Percentiles rank a stretch among this genome's conserved stretches.
phyloP scores from a whole-genome alignment of 2,113 vertebrate species.

The Pholis gunnellus region DNA sequence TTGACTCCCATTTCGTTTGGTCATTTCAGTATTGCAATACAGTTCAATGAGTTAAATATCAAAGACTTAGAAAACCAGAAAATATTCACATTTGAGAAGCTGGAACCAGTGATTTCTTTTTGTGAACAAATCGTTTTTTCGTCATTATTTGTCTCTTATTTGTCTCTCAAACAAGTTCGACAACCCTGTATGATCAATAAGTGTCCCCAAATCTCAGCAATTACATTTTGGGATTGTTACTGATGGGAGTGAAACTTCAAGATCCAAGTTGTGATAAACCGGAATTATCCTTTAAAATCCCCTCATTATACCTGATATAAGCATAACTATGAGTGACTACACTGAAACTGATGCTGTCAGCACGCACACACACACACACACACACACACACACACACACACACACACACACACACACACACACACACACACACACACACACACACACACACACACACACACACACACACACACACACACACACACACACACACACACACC shows the following conservation, averaged over 20 bases:
- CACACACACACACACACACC: constrained; percentile 27
- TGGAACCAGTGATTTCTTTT: not conserved
- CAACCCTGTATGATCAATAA: not conserved
- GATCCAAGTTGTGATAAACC: not conserved
- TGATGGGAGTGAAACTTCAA: not conserved
- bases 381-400: not conserved
- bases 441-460: not conserved
- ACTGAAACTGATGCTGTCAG: not conserved
- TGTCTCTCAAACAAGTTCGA: not conserved
- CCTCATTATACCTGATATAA: not conserved
- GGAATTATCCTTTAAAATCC: not conserved
- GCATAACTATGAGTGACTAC: constrained; percentile 7
- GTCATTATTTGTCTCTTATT: not conserved
- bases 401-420: constrained; percentile 1
- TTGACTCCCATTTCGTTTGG: not conserved
- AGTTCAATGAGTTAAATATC: not conserved
- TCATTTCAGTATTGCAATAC: not conserved
- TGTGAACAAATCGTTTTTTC: not conserved
- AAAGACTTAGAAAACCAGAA: not conserved
- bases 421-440: not conserved
- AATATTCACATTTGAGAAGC: not conserved
- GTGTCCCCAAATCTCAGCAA: not conserved
- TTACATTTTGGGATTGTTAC: not conserved
- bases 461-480: constrained; percentile 8
- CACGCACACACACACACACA: not conserved